Base-by-base conservation (phyloP, 2,888 invertebrate genomes). In the Xestia sexstrigata region DNA sequence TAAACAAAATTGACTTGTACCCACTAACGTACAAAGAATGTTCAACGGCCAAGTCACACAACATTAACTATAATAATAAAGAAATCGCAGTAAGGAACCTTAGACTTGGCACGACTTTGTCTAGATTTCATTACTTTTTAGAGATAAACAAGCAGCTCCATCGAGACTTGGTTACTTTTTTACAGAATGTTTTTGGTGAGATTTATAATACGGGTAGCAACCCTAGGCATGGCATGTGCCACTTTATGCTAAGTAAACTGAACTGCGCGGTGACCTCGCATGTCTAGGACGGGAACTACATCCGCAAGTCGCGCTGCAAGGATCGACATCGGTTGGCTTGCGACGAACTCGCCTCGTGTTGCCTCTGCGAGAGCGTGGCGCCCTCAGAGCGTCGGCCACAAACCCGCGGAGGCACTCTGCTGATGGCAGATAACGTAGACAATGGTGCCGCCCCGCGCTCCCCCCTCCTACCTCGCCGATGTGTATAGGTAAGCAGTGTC, bases 341-440 rank as follows among this genome's bases (percentile, higher is more conserved):
- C 15, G 35, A n/a, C n/a, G 26, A 39, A 35, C 55, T 58, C n/a
- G n/a, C 55, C 3, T 20, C 35, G 30, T 3, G 39, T 52, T 26
- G 65, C 47, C 15, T 6, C 58, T 23, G 52, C 35, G 58, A 47
- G 77, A 60, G 77, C 15, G 65, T 20, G 45, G 55, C 35, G 69
- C 49, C 65, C 63, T 58, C 65, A 58, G 77, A 71, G 39, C 26
- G 67, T 13, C 62, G 62, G 47, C 67, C 47, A 15, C 49, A 62
- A 49, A 23, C 23, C 49, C 47, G 39, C n/a, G 8, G 13, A 13
- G 62, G 13, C 35, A 17, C 67, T 60, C 70, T 26, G 66, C 68
- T 66, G 87, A 84, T 86, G 81, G 60, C 35, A 77, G 84, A 87
- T 87, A 85, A 65, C 52, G 30, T 39, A 87, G 63, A 85, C 84